A percentile compares a stretch with the other conserved stretches of the same genome.
phyloP scores from a whole-genome alignment of 30 jellyfish, hydroid and myxozoan genomes.

The Aurelia aurita complex sp. Pacific region DNA sequence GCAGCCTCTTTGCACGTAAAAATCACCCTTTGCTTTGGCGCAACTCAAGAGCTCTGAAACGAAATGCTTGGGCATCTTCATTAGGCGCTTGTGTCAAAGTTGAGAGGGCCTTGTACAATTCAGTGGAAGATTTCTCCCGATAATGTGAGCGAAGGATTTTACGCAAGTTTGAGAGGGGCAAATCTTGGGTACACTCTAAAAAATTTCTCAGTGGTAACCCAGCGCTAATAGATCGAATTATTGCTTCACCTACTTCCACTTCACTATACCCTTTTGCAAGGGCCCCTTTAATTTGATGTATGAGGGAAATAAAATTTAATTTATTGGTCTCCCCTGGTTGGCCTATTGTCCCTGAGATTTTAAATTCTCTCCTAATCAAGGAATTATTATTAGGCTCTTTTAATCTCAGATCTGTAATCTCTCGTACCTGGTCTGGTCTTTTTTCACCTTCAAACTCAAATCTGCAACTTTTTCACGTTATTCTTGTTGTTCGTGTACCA shows the following conservation, averaged over 20 bases:
- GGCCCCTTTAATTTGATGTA: constrained; percentile 38
- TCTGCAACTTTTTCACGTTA: constrained; percentile 6
- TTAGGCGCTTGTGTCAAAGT: constrained; percentile 37
- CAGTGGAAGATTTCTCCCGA: constrained; percentile 41
- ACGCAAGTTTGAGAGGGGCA: constrained; percentile 43
- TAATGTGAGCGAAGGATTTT: constrained; percentile 41
- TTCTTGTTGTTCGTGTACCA: constrained; percentile 15
- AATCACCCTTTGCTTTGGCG: constrained; percentile 16
- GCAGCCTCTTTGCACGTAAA: constrained; percentile 54
- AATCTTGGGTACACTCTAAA: constrained; percentile 19
- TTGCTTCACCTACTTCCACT: constrained; percentile 23
- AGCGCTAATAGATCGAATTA: constrained; percentile 12
- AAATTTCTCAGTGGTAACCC: constrained; percentile 12
- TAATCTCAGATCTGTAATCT: constrained; percentile 17
- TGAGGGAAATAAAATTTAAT: constrained; percentile 23
- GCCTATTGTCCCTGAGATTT: constrained; percentile 41
- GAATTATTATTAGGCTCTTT: constrained; percentile 6
- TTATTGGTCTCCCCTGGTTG: constrained; percentile 43
- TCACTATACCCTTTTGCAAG: constrained; percentile 28
- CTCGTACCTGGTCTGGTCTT: constrained; percentile 19
- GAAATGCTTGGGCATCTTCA: constrained; percentile 39
- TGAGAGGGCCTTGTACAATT: constrained; percentile 23
- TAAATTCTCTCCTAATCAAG: constrained; percentile 17
- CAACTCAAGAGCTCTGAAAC: constrained; percentile 50
- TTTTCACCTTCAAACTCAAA: constrained; percentile 10